phyloP scores from a whole-genome alignment of 2,888 invertebrate genomes.

The Theretra japonica region DNA sequence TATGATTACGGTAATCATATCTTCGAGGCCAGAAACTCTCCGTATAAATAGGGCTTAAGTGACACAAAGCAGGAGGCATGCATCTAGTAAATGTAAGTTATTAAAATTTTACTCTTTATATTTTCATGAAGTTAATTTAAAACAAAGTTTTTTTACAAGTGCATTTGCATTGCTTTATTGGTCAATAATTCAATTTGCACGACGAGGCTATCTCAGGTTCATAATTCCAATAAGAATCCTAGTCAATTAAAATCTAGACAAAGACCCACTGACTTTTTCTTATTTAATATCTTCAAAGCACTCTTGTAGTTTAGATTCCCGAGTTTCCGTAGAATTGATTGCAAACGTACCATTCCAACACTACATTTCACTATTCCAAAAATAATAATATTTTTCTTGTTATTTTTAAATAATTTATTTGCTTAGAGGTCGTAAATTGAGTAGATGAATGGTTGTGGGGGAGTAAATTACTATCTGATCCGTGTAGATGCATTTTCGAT shows the following conservation, averaged over 20 bases:
- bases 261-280: conserved; percentile 11
- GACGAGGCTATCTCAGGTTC: not conserved
- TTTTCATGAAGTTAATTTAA: not conserved
- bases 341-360: not conserved
- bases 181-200: not conserved
- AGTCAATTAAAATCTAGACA: conserved; percentile 6
- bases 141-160: not conserved
- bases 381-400: not conserved
- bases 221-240: not conserved
- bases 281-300: conserved; percentile 3
- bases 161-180: not conserved
- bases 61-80: too few species aligned
- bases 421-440: too few species aligned
- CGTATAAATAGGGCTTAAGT: too few species aligned
- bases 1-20: too few species aligned
- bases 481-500: too few species aligned
- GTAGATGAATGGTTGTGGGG: too few species aligned
- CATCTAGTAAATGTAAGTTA: too few species aligned
- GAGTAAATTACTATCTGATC: too few species aligned
- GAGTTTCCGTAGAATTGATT: conserved; percentile 5
- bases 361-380: not conserved
- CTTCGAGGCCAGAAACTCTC: too few species aligned
- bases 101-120: too few species aligned
- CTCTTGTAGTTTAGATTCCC: not conserved
- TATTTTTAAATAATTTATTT: not conserved